Conservation (phyloP, 2,888 invertebrate species). For the Augiades crinisus region DNA sequence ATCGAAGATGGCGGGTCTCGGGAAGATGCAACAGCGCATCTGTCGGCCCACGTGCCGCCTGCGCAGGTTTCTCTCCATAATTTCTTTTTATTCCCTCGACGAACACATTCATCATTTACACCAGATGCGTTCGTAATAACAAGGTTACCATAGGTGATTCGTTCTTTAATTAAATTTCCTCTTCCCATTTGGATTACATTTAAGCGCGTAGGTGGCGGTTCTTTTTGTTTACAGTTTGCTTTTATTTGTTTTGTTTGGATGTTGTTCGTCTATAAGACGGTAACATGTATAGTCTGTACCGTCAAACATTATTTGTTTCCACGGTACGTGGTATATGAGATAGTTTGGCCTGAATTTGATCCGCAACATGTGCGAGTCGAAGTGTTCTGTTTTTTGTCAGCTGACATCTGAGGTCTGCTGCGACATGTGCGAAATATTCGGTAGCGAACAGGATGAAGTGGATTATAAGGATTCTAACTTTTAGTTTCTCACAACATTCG, state of each 20-base stretch:
- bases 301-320: slow-evolving; percentile 25
- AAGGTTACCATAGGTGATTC: slow-evolving; percentile 59
- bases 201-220: slow-evolving; percentile 45
- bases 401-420: slow-evolving; percentile 59
- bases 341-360: slow-evolving; percentile 53
- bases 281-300: slow-evolving; percentile 35
- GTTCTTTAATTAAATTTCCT: slow-evolving; percentile 67
- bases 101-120: slow-evolving; percentile 69
- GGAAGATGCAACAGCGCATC: slow-evolving; percentile 72
- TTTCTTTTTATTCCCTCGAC: slow-evolving; percentile 55
- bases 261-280: too few relatives aligned
- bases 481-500: background rate
- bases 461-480: slow-evolving; percentile 49
- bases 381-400: slow-evolving; percentile 70
- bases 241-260: slow-evolving; percentile 37
- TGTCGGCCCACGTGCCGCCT: slow-evolving; percentile 77
- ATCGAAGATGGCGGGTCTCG: slow-evolving; percentile 42
- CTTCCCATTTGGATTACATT: slow-evolving; percentile 48
- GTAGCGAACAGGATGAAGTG: slow-evolving; percentile 47
- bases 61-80: slow-evolving; percentile 62
- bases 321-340: slow-evolving; percentile 42
- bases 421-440: slow-evolving; percentile 69
- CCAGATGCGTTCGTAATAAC: slow-evolving; percentile 72
- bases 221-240: slow-evolving; percentile 45
- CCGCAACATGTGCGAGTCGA: slow-evolving; percentile 56